phyloP scores from a whole-genome alignment of 1,140 invertebrate species.

The Rhopalosiphum maidis region DNA sequence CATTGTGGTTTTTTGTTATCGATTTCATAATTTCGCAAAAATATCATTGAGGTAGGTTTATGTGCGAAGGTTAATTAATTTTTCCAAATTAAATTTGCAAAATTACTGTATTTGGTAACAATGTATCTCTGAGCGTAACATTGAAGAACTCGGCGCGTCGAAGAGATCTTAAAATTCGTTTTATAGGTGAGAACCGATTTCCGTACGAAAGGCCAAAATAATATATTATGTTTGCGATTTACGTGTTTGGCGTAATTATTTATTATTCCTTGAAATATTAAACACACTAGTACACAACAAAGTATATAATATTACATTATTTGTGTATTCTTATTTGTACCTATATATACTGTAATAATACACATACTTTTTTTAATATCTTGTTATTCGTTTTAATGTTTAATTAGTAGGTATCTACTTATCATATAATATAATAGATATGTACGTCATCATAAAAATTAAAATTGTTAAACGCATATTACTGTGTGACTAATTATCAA shows the following conservation, averaged over 20 bases:
- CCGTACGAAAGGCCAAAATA: neutral
- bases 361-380: too few species aligned
- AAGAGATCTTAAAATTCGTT: neutral
- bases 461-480: neutral
- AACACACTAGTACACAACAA: neutral
- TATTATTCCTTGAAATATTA: neutral
- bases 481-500: neutral
- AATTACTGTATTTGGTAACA: neutral
- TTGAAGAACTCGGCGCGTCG: neutral
- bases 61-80: constrained; percentile 34
- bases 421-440: constrained; percentile 4
- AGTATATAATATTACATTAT: neutral
- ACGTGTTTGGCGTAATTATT: neutral
- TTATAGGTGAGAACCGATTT: constrained; percentile 16
- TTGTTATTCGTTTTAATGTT: neutral
- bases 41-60: neutral
- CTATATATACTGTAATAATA: neutral
- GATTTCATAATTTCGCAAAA: neutral
- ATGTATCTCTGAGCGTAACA: neutral
- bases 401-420: neutral
- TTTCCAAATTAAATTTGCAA: constrained; percentile 34
- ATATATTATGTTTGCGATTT: too few species aligned
- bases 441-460: neutral
- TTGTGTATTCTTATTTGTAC: neutral
- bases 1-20: neutral